Base-by-base conservation (phyloP, 2,113 vertebrate species). In the Rostratula benghalensis region DNA sequence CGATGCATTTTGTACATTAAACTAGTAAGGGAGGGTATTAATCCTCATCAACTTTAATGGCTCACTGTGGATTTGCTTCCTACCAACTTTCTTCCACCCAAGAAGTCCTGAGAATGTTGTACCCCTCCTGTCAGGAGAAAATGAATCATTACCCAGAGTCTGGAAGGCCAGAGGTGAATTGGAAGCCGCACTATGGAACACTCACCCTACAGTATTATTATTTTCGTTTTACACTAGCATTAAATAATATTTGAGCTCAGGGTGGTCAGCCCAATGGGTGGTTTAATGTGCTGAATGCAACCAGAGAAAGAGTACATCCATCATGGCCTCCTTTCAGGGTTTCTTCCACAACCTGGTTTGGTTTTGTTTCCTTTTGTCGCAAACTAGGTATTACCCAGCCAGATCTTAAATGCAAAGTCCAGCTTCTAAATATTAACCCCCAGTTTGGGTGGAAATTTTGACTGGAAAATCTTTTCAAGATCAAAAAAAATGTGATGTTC, bases 1-100 rank as follows among this genome's bases (percentile, higher is more conserved):
- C 92, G 96, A 97, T 97, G 97, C 95, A 60, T 97, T 98, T 97
- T 96, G 95, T 97, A 92, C 97, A 96, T 95, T 97, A 95, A 97
- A 96, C 94, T 87, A 71, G 95, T 81, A 54, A 95, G 97, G 96
- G 97, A 96, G 95, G 97, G 94, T 94, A 98, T 98, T 98, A 98
- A 98, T 98, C 97, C 97, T 97, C 97, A 98, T 97, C 96, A 98
- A 59, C 70, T 97, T 98, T 98, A 98, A 98, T 92, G 98, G 93
- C 97, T 97, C 97, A 89, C 97, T 63, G 81, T 95, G 98, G 97
- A 95, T 87, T 97, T 97, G 95, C 90, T 96, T 96, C 93, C 94
- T 97, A 97, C 98, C 95, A 97, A 91, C 94, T 97, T 97, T 97
- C 93, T 97, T 98, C 97, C 95, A 98, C 97, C 98, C 98, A 98